Conservation (phyloP, 2,113 vertebrate species). For the Conger conger region DNA sequence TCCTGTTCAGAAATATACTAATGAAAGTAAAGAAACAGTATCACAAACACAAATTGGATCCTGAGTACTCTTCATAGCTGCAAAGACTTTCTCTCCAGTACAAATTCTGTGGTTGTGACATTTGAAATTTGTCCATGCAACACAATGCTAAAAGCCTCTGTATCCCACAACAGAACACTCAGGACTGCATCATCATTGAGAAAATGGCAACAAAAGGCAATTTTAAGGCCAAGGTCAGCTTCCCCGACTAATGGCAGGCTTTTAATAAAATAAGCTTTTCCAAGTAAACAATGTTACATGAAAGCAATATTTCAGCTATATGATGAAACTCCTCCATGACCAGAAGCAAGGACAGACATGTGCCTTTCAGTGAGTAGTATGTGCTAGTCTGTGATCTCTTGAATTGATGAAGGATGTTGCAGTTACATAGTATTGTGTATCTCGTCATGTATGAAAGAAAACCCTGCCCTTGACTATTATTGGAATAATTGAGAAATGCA, state of each 20-base stretch:
- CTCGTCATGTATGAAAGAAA: too few relatives aligned
- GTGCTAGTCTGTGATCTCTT: too few relatives aligned
- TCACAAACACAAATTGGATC: background rate
- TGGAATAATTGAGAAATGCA: too few relatives aligned
- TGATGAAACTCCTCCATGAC: conserved; percentile 5
- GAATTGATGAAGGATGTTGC: too few relatives aligned
- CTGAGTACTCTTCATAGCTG: background rate
- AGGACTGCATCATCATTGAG: background rate
- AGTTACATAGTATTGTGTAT: too few relatives aligned
- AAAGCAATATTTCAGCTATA: conserved; percentile 6
- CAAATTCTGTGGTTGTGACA: background rate
- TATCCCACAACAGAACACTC: background rate
- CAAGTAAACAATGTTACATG: conserved; percentile 7
- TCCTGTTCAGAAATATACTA: too few relatives aligned
- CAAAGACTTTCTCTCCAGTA: background rate
- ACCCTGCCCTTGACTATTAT: too few relatives aligned
- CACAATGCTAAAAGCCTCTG: conserved; percentile 8
- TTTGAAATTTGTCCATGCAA: background rate
- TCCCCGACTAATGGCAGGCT: conserved; percentile 3
- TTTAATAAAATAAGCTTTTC: conserved; percentile 11
- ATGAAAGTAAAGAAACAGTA: background rate
- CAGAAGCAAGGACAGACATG: too few relatives aligned
- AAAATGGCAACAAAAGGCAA: background rate
- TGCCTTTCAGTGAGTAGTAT: too few relatives aligned
- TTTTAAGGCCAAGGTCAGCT: background rate